These are phyloP conservation scores for Botrylloides violaceus DNA, from an alignment of 23 tunicate genomes.

Conservation along the genomic window DNA sequence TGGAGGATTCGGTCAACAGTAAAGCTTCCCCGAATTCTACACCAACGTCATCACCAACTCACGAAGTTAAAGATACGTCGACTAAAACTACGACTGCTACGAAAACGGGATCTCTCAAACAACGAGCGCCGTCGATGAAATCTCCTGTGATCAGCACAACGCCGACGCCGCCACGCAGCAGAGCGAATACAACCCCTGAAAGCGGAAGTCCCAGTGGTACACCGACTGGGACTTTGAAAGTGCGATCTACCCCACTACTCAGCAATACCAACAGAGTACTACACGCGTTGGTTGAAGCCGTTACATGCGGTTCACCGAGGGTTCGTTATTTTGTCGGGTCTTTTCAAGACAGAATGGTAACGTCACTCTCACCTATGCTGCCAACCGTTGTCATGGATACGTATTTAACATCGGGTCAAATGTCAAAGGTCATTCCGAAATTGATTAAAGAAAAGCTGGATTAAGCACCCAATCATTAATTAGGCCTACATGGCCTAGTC, in stretches of 20 bases:
- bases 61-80: background rate
- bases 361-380: constrained; percentile 32
- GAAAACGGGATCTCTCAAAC: constrained; percentile 26
- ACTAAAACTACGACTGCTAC: constrained; percentile 11
- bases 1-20: constrained; percentile 14
- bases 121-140: constrained; percentile 53
- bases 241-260: constrained; percentile 28
- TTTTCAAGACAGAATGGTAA: constrained; percentile 64
- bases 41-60: background rate
- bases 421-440: constrained; percentile 74
- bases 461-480: background rate
- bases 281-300: constrained; percentile 85
- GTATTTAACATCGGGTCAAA: constrained; percentile 72
- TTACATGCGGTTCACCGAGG: constrained; percentile 60
- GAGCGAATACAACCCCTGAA: constrained; percentile 4
- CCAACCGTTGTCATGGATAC: constrained; percentile 89
- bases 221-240: constrained; percentile 39
- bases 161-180: background rate
- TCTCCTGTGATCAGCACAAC: constrained; percentile 38
- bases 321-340: constrained; percentile 89
- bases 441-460: constrained; percentile 75
- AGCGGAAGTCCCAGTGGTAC: background rate
- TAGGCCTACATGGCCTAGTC: no score
- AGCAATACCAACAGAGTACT: constrained; percentile 75
- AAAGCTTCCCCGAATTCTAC: background rate